phyloP scores from a whole-genome alignment of 2,888 invertebrate genomes.

The Fragum sueziense region DNA sequence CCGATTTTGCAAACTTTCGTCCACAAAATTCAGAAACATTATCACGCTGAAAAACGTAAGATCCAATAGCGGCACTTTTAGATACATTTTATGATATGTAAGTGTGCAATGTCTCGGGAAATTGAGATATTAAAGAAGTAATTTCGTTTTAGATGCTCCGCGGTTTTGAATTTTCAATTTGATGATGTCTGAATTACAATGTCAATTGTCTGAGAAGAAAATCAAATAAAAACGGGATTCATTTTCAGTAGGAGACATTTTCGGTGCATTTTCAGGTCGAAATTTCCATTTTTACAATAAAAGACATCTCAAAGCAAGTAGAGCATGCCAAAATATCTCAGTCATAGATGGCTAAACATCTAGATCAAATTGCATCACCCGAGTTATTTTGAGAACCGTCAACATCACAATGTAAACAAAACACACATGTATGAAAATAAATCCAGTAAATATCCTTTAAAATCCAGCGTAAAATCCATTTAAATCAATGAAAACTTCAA shows the following conservation, averaged over 20 bases:
- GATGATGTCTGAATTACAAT: background rate
- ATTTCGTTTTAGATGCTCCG: background rate
- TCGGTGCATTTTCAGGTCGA: background rate
- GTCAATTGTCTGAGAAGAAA: background rate
- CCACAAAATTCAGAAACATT: constrained; percentile 54
- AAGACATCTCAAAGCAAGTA: background rate
- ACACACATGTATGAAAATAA: constrained; percentile 24
- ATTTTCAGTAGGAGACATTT: background rate
- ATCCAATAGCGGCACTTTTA: constrained; percentile 28
- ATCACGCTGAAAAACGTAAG: constrained; percentile 43
- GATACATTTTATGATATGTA: constrained; percentile 1
- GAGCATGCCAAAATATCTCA: background rate
- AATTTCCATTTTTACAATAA: background rate
- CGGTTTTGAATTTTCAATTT: background rate
- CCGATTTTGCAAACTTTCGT: constrained; percentile 54
- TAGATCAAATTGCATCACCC: constrained; percentile 20
- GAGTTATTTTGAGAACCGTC: constrained; percentile 2
- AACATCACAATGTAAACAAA: constrained; percentile 14
- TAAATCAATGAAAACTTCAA: constrained; percentile 10
- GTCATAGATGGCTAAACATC: constrained; percentile 8
- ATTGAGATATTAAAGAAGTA: background rate
- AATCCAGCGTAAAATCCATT: constrained; percentile 6
- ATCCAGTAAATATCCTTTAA: background rate
- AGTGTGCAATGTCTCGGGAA: background rate
- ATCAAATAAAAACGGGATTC: background rate